These are phyloP conservation scores for Muricea muricata DNA, from an alignment of 92 coral and sea anemone genomes.

Conservation along the genomic window DNA sequence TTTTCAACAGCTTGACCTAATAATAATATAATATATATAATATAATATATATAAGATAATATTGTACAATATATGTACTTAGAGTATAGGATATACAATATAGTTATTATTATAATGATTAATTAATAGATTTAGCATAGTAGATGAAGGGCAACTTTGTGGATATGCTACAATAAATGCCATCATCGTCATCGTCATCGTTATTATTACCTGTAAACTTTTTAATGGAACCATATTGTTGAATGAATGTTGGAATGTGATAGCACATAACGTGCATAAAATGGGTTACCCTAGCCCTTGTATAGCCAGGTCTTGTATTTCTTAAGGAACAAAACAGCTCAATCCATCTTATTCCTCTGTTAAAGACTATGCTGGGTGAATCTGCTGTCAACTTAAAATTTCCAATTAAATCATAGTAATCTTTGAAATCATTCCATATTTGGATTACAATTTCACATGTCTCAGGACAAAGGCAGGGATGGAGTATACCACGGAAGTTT, in stretches of 20 bases:
- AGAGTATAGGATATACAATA: no score
- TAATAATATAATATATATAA: no score
- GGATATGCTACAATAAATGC: no score
- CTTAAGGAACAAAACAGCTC: slow-evolving; percentile 60
- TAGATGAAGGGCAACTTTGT: no score
- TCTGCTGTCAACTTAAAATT: slow-evolving; percentile 48
- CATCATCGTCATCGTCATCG: no score
- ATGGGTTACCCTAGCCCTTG: slow-evolving; percentile 56
- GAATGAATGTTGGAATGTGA: slow-evolving; percentile 8
- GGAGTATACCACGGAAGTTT: slow-evolving; percentile 6
- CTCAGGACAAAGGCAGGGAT: slow-evolving; percentile 44
- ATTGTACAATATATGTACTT: no score
- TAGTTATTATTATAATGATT: no score
- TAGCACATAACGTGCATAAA: slow-evolving; percentile 64
- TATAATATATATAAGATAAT: no score
- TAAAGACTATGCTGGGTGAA: slow-evolving; percentile 37
- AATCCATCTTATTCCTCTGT: slow-evolving; percentile 53
- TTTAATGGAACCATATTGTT: slow-evolving; percentile 62
- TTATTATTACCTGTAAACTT: slow-evolving; percentile 66
- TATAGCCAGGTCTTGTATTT: slow-evolving; percentile 49
- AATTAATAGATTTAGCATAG: no score
- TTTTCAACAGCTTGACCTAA: slow-evolving; percentile 71
- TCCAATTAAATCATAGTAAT: slow-evolving; percentile 31
- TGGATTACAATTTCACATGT: slow-evolving; percentile 56
- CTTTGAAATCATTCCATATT: slow-evolving; percentile 58